Conservation (phyloP, 1,140 invertebrate genomes). For the Palaemon carinicauda region DNA sequence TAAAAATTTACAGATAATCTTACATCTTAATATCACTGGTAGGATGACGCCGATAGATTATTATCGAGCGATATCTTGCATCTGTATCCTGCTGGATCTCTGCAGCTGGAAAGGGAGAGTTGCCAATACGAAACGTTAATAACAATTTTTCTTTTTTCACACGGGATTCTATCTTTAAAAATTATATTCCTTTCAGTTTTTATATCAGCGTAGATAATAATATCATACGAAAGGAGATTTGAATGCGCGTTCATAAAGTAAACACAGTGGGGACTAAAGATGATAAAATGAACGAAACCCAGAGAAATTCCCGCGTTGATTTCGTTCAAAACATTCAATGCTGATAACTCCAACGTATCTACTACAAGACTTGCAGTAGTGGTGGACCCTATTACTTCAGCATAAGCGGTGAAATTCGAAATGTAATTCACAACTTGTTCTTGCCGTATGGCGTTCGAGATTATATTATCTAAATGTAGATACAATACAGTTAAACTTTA, state of each 20-base stretch:
- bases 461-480: neutral
- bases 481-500: too few species aligned
- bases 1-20: neutral
- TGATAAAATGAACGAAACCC: neutral
- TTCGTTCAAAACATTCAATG: conserved; percentile 46
- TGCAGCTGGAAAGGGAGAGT: conserved; percentile 44
- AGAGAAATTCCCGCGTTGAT: neutral
- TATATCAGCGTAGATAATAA: neutral
- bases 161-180: neutral
- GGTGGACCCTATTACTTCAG: conserved; percentile 4
- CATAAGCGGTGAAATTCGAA: neutral
- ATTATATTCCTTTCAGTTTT: neutral
- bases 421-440: neutral
- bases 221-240: neutral
- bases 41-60: neutral
- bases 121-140: neutral
- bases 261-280: neutral
- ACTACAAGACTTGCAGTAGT: conserved; percentile 43
- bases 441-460: neutral
- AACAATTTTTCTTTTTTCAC: neutral
- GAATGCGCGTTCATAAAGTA: neutral
- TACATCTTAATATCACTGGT: neutral
- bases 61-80: neutral
- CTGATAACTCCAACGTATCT: conserved; percentile 12
- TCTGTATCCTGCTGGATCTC: conserved; percentile 2